phyloP scores from a whole-genome alignment of 2,888 invertebrate species.

The Ceramica pisi region DNA sequence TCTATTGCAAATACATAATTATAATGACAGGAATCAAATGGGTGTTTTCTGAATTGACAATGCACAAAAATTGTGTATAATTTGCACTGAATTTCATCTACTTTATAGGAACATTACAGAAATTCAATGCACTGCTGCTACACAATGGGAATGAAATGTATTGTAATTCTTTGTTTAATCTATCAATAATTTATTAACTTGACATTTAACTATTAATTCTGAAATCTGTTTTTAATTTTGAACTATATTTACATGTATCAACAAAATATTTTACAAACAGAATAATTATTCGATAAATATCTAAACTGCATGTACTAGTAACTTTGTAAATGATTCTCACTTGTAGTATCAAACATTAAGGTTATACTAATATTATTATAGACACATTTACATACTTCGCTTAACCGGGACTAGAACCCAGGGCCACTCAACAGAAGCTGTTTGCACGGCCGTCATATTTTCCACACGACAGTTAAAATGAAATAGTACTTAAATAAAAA shows the following conservation, averaged over 20 bases:
- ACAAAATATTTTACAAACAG: constrained; percentile 25
- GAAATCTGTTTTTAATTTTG: constrained; percentile 43
- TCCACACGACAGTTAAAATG: constrained; percentile 56
- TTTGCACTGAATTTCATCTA: constrained; percentile 35
- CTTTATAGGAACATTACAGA: constrained; percentile 48
- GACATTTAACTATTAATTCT: constrained; percentile 36
- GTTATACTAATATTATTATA: constrained; percentile 24
- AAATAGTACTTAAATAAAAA: constrained; percentile 61
- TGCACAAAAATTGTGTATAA: constrained; percentile 9
- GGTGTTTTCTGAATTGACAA: constrained; percentile 18
- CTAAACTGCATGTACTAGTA: constrained; percentile 39
- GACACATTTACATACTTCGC: constrained; percentile 12
- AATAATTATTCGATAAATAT: constrained; percentile 41
- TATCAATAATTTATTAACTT: constrained; percentile 23
- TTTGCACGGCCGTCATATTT: constrained; percentile 24
- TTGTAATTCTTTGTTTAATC: constrained; percentile 23
- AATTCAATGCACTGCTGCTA: constrained; percentile 45
- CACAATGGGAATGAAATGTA: constrained; percentile 25
- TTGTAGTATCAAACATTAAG: constrained; percentile 41
- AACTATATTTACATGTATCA: constrained; percentile 49
- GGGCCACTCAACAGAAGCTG: constrained; percentile 14
- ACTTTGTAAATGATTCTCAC: constrained; percentile 54
- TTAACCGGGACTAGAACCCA: constrained; percentile 35
- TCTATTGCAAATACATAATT: constrained; percentile 25
- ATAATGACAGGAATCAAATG: constrained; percentile 8